Evolutionary conservation across 2,113 vertebrate species (phyloP), one percentile per base, ranked within the genome.

Genomic region (Siphamia tubifer): DNA sequence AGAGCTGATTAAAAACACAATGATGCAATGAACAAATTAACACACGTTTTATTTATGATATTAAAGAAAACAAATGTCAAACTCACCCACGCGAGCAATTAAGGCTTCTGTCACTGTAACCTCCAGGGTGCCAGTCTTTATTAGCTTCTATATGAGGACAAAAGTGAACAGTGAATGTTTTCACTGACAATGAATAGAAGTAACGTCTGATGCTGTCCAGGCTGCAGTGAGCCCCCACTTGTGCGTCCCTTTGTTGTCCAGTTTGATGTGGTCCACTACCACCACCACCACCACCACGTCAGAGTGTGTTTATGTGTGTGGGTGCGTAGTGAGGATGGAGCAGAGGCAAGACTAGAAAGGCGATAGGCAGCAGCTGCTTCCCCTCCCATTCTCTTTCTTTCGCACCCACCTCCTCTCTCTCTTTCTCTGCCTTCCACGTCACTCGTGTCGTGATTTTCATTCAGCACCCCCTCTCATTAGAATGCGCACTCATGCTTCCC

Each of bases 401-500:
- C 52, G 11, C n/a, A 21, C 30, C 54, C 74, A 30, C 75, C 70
- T 75, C 63, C 70, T 43, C 16, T 25, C 42, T 42, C 42, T 23
- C 15, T 38, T 36, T 38, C 65, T 87, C 60, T 68, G 57, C 52
- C 74, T 70, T 86, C 64, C 82, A 87, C 78, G 67, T 81, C 85
- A 85, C 70, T 69, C 64, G 45, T 40, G 83, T 89, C 85, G 87
- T 89, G 87, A 87, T 86, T 77, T 67, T 35, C 81, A 79, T 77
- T 75, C 65, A 68, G 57, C 40, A 38, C 69, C 77, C 81, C 83
- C 84, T 81, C 91, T 94, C 89, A 92, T 94, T 90, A 89, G 82
- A 81, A 94, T 91, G 93, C 94, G 86, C 90, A 88, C 87, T 89
- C 90, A 82, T 90, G 44, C 87, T 76, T 80, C 89, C 85, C 85